Evolutionary conservation across 2,113 vertebrate genomes (phyloP).

Genomic region (Proteles cristata): DNA sequence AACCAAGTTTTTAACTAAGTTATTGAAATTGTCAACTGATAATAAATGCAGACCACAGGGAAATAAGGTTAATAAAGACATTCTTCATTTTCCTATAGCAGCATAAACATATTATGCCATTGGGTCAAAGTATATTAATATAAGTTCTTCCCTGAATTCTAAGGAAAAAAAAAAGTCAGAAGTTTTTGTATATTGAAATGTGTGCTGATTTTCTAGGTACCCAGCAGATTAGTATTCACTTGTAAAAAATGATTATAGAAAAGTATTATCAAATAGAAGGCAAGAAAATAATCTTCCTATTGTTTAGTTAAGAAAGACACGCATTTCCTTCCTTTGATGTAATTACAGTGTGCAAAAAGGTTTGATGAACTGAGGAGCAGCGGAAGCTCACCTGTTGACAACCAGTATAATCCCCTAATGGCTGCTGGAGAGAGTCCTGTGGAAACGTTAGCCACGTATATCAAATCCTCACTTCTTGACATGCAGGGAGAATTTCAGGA

Average conservation of each 20-base stretch:
- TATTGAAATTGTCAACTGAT: slow-evolving; percentile 1
- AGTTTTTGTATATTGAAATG: not conserved
- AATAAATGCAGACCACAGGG: not conserved
- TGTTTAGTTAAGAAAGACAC: not conserved
- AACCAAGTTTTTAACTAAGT: not conserved
- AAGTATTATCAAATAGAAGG: slow-evolving; percentile 23
- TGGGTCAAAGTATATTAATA: not conserved
- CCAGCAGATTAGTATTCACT: not conserved
- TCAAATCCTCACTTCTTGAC: slow-evolving; percentile 90
- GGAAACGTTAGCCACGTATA: slow-evolving; percentile 90
- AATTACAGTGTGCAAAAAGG: slow-evolving; percentile 93
- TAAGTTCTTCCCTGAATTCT: slow-evolving; percentile 23
- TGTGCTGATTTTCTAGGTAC: not conserved
- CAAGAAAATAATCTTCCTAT: not conserved
- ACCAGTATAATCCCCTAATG: slow-evolving; percentile 91
- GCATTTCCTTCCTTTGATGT: slow-evolving; percentile 74
- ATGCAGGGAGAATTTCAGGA: slow-evolving; percentile 86
- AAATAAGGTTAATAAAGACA: not conserved
- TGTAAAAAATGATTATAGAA: not conserved
- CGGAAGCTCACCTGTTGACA: slow-evolving; percentile 92
- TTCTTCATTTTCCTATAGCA: slow-evolving; percentile 30
- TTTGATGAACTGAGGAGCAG: slow-evolving; percentile 96
- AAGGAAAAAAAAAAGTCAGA: not conserved
- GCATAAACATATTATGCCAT: not conserved
- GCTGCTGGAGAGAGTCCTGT: slow-evolving; percentile 87